Evolutionary conservation across 2,113 vertebrate genomes (phyloP), one percentile per base, ranked within the genome.

Genomic region (Podilymbus podiceps): DNA sequence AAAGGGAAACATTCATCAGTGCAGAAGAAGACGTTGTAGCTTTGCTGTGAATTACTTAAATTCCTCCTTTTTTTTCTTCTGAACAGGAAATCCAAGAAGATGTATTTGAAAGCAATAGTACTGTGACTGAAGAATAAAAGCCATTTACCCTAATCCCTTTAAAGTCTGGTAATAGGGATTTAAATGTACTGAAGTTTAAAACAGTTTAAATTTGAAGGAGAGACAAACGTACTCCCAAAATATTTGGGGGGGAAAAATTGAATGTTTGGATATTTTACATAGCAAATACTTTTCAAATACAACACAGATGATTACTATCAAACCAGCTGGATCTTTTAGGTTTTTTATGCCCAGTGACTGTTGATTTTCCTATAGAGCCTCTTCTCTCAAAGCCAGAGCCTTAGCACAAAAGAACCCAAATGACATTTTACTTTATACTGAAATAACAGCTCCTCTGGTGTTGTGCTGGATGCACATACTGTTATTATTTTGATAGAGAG

Each of bases 21-120:
- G 67, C 38, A 96, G 95, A 95, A 95, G 85, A 83, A 97, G 94
- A 96, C 77, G 0, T 40, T 96, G 76, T 90, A 95, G 80, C 44
- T 94, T 97, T 97, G 85, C 97, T 95, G 86, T 86, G 83, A 98
- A 97, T 97, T 97, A 95, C 94, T 97, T 92, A 95, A 97, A 97
- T 98, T 97, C 92, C 93, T 98, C 60, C 18, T 87, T 86, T 74
- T 79, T 85, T 56, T 55, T 3, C 17, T 92, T 93, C 64, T 97
- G 95, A 97, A 83, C 90, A 96, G 79, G 90, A 97, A 97, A 96
- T 96, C 95, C 88, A 93, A 93, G 79, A 97, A 91, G 88, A 97
- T 80, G 83, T 40, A 94, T 77, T 92, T 96, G 91, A 96, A 97
- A 96, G 90, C 80, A 95, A 55, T 76, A 90, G 80, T 77, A 90